Base-by-base conservation (phyloP, 53 echinoderm and acorn worm genomes). In the Henricia sp. region DNA sequence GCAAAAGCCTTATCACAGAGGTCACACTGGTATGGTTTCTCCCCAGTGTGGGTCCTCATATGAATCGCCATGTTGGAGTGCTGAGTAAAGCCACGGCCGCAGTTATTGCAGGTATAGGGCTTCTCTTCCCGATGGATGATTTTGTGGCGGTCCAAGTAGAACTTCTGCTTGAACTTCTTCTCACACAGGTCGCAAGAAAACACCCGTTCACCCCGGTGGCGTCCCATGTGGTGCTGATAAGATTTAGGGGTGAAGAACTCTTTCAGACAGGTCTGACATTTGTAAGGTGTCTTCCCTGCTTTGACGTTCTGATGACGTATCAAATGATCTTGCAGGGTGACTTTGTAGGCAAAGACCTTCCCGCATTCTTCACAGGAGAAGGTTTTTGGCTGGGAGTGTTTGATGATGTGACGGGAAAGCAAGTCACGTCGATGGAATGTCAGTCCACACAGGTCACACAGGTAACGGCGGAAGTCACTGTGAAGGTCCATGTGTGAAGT, bases 1-100 rank as follows among this genome's bases (percentile, higher is more conserved):
- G 92, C 88, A 62, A 92, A 92, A 13, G 92, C 92, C 56, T 88
- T 84, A 6, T 92, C 92, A 50, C 92, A 92, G 50, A 92, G 59
- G 56, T 92, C 88, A 85, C 92, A 92, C 59, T 92, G 88, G 72
- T 92, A 92, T 0, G 92, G 92, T 56, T 92, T 92, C 78, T 92
- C 92, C 26, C 92, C 92, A 9, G 92, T 92, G 48, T 92, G 92
- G n/a, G 88, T 88, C 52, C 92, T 63, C 92, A 92, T 92, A 73
- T 92, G 92, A 30, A 88, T 88, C 33, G 85, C 82, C 84, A 92
- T 88, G 54, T 92, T 88, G 28, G 92, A 92, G 82, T 85, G 88
- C 82, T 92, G 92, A 24, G 88, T 88, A 70, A 92, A 92, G 8
- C 92, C 92, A 35, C 92, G 85, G 3, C 92, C 92, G 50, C 92